Evolutionary conservation across 2,797 vertebrate genomes (phyloP).

Genomic region (Oreochromis grahami): DNA sequence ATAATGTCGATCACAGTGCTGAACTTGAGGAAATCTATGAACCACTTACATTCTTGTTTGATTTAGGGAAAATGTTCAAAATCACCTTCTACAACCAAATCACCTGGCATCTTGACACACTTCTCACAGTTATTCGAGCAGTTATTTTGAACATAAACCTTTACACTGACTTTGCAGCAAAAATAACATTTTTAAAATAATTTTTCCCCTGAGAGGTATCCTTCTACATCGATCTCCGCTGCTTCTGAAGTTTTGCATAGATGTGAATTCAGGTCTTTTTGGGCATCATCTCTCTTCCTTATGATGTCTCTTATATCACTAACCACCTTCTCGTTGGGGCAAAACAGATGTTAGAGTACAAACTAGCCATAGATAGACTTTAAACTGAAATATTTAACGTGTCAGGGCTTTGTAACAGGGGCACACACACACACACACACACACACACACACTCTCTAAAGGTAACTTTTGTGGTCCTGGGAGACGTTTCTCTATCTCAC

Average conservation of each 20-base stretch:
- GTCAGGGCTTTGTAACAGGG: background rate
- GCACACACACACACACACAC: no score
- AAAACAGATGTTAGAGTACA: background rate
- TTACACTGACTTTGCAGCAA: background rate
- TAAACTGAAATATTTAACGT: background rate
- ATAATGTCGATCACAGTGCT: background rate
- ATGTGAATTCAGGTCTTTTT: background rate
- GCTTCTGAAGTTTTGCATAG: background rate
- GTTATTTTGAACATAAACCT: background rate
- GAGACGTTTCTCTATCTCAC: background rate
- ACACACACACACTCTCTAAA: background rate
- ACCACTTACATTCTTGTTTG: background rate
- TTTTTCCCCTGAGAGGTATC: background rate
- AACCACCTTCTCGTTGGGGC: background rate
- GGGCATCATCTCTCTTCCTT: background rate
- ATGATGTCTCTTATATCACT: background rate
- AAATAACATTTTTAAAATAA: background rate
- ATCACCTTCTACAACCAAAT: background rate
- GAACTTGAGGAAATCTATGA: background rate
- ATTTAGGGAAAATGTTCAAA: background rate
- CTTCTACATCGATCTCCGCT: rapidly evolving
- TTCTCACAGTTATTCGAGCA: rapidly evolving
- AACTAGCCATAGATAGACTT: background rate
- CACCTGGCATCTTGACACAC: background rate
- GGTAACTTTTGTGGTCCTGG: background rate